Evolutionary conservation across 2,113 vertebrate genomes (phyloP), one percentile per base, ranked within the genome.

Genomic region (Ictalurus furcatus): DNA sequence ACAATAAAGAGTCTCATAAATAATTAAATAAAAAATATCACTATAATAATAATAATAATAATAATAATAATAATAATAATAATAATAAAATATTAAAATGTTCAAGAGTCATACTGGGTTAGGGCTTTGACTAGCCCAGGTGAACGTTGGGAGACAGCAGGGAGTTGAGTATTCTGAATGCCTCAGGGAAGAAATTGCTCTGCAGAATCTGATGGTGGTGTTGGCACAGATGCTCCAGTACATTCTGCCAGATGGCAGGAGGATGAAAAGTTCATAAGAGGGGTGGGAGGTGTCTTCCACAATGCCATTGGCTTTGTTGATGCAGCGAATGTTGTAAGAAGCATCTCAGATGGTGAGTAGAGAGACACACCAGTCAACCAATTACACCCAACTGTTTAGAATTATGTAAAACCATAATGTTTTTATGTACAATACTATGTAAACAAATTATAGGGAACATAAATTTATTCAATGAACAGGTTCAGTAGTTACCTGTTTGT

Each of bases 191-290:
- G 14, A 56, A 80, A 56, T 28, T 30, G 44, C n/a, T 80, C 48
- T 48, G 28, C 28, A n/a, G 48, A 80, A 52, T 80, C 28, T 30
- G 48, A 30, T 80, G 6, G 52, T 80, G 28, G 78, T 56, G 48
- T 48, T 48, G 48, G 48, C 48, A 48, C 48, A 48, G 48, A 48
- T 48, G 48, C 48, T 48, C 48, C 48, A 48, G 48, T 48, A 80
- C 78, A 52, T 56, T 80, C 78, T 80, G 78, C 48, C 52, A 80
- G 48, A 80, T 80, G 25, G 78, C 78, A 80, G 52, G 78, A 80
- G 52, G 78, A 0, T 56, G 48, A 30, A 56, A 56, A 16, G 78
- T 80, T 40, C 25, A 56, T 56, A 48, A 30, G 14, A 80, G 28
- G 13, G 78, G 44, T 80, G 13, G 25, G 28, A 54, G 48, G 14